Conservation (phyloP, 2,797 vertebrate species). For the Pteropus rufus region DNA sequence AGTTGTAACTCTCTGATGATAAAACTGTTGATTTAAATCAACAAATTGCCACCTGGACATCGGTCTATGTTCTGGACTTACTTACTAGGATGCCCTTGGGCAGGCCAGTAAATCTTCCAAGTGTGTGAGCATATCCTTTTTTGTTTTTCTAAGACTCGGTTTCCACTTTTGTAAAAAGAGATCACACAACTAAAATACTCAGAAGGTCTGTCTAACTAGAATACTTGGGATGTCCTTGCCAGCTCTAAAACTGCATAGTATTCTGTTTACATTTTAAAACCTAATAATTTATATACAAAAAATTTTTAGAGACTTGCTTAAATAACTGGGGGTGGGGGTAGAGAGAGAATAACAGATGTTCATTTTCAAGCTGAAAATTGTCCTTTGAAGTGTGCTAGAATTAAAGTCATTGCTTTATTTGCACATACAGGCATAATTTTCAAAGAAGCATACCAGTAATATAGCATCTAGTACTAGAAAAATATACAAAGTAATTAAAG, state of each 20-base stretch:
- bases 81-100: background rate
- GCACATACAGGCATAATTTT: background rate
- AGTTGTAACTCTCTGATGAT: background rate
- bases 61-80: background rate
- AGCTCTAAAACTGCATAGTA: background rate
- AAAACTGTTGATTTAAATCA: background rate
- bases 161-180: background rate
- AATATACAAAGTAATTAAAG: background rate
- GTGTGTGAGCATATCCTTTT: background rate
- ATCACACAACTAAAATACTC: constrained; percentile 29
- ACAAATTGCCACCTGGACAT: background rate
- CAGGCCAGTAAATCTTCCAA: background rate
- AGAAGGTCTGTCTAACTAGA: background rate
- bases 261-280: background rate
- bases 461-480: background rate
- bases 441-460: background rate
- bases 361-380: background rate
- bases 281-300: background rate
- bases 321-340: background rate
- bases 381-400: background rate
- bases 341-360: background rate
- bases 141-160: background rate
- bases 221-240: background rate
- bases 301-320: background rate
- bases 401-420: constrained; percentile 28